These are phyloP conservation scores for Pristionchus fissidentatus DNA, from an alignment of 2,888 invertebrate genomes.

Conservation along the genomic window DNA sequence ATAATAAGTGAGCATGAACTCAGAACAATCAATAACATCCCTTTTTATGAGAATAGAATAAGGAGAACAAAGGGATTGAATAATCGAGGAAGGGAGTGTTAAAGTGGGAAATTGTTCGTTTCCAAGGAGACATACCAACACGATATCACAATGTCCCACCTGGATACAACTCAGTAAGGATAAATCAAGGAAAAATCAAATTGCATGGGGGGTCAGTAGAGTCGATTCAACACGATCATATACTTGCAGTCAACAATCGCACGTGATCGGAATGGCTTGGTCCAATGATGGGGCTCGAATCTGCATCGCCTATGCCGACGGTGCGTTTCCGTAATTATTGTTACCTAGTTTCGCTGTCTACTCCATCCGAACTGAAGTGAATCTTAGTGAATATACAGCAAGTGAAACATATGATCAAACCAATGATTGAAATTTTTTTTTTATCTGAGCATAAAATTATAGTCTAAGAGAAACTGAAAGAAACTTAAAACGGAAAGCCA, in stretches of 20 bases:
- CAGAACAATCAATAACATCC: background rate
- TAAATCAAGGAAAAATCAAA: background rate
- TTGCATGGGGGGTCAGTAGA: too few species aligned
- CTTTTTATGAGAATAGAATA: background rate
- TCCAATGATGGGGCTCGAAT: slow-evolving; percentile 95
- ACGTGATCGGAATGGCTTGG: slow-evolving; percentile 96
- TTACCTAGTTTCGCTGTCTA: background rate
- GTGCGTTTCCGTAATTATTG: slow-evolving; percentile 76
- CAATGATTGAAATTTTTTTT: slow-evolving; percentile 35
- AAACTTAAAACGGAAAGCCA: background rate
- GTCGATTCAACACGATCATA: too few species aligned
- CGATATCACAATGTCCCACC: background rate
- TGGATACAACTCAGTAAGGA: slow-evolving; percentile 24
- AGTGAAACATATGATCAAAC: background rate
- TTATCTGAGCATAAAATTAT: background rate
- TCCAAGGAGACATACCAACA: background rate
- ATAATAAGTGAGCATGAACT: slow-evolving; percentile 18
- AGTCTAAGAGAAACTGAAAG: background rate
- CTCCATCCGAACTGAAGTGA: too few species aligned
- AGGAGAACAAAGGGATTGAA: background rate
- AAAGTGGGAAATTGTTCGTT: background rate
- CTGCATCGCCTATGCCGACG: slow-evolving; percentile 98
- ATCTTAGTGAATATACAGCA: too few species aligned
- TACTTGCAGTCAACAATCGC: slow-evolving; percentile 34
- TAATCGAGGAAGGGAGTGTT: background rate